These are phyloP conservation scores for Diarsia brunnea DNA, from an alignment of 2,888 invertebrate species.

Conservation along the genomic window DNA sequence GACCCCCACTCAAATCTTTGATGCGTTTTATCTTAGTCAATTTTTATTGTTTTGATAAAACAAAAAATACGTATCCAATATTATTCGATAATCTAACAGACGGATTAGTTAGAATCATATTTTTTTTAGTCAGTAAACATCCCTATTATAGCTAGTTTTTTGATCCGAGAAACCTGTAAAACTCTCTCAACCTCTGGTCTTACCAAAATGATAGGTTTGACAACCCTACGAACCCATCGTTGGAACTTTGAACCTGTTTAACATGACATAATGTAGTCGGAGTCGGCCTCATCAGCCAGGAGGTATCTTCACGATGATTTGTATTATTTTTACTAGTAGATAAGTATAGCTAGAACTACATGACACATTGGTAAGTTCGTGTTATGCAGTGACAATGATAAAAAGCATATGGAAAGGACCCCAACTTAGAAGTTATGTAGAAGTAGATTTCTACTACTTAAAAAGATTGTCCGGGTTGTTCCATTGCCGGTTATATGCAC, in stretches of 20 bases:
- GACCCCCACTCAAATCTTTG: too few relatives aligned
- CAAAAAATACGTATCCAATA: too few relatives aligned
- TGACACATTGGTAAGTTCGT: not conserved
- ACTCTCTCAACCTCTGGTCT: not conserved
- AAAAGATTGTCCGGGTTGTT: not conserved
- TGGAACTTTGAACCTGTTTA: conserved; percentile 65
- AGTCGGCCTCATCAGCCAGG: conserved; percentile 43
- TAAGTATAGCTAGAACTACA: conserved; percentile 18
- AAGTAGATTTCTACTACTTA: not conserved
- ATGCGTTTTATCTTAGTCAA: too few relatives aligned
- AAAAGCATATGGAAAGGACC: not conserved
- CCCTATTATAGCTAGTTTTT: not conserved
- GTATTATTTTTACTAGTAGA: conserved; percentile 37
- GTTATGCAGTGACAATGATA: not conserved
- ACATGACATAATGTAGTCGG: conserved; percentile 55
- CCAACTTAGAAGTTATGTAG: not conserved
- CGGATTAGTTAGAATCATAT: too few relatives aligned
- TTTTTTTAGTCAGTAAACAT: too few relatives aligned
- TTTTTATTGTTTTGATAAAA: too few relatives aligned
- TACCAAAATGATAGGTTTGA: not conserved
- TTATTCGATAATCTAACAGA: too few relatives aligned
- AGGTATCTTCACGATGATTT: conserved; percentile 41
- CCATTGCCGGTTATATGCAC: not conserved
- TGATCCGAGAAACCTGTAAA: not conserved
- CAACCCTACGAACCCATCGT: conserved; percentile 49